phyloP scores from a whole-genome alignment of 2,113 vertebrate genomes.

The Misgurnus anguillicaudatus region DNA sequence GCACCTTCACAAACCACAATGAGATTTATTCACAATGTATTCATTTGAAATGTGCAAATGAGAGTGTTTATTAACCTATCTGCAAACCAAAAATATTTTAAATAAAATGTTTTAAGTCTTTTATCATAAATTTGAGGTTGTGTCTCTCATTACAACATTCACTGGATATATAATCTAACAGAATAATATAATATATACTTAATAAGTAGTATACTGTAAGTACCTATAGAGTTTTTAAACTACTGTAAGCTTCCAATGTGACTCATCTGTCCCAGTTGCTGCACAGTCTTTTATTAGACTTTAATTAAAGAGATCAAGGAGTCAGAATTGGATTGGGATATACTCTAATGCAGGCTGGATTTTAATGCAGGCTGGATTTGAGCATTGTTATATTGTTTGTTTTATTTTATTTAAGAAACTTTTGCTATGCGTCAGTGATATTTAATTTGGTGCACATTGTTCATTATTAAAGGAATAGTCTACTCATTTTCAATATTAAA shows the following conservation, averaged over 20 bases:
- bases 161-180: background rate
- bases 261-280: background rate
- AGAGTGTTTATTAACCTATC: slow-evolving; percentile 32
- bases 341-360: no score
- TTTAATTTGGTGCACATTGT: no score
- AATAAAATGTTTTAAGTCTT: slow-evolving; percentile 60
- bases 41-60: slow-evolving; percentile 45
- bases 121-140: background rate
- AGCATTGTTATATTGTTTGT: background rate
- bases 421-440: no score
- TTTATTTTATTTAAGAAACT: no score
- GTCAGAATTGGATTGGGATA: no score
- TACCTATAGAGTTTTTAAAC: no score
- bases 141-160: background rate
- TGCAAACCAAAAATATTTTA: slow-evolving; percentile 38
- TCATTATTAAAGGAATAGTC: no score
- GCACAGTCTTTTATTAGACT: no score
- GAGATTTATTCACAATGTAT: slow-evolving; percentile 40
- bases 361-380: background rate
- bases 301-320: background rate
- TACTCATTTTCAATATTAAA: no score
- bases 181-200: background rate
- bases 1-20: slow-evolving; percentile 3
- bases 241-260: background rate
- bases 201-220: no score